A percentile compares a stretch with the other conserved stretches of the same genome.
phyloP scores from a whole-genome alignment of 1,140 invertebrate species.

The Papilio polytes region DNA sequence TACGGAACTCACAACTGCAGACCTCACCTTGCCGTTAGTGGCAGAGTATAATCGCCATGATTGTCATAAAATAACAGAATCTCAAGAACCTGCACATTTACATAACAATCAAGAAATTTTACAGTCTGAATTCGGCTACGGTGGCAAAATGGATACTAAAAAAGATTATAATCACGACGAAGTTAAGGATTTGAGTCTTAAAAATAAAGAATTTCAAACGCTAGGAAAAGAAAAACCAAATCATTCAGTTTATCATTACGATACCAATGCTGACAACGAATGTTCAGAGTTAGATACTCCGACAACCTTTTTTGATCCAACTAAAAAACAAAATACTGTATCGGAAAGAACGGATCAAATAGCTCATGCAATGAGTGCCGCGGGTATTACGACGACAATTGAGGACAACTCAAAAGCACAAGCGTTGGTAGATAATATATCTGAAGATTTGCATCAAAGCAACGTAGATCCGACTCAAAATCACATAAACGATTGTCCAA shows the following conservation, averaged over 20 bases:
- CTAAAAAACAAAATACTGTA: constrained; percentile 56
- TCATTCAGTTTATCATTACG: constrained; percentile 62
- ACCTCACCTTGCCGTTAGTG: constrained; percentile 66
- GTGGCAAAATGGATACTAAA: constrained; percentile 62
- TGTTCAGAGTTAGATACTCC: constrained; percentile 41
- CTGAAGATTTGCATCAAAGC: constrained; percentile 65
- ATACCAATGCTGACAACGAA: constrained; percentile 49
- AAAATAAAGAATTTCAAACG: constrained; percentile 51
- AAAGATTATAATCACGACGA: constrained; percentile 62
- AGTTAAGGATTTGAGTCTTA: constrained; percentile 47
- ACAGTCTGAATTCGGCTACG: constrained; percentile 63
- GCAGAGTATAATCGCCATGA: constrained; percentile 63
- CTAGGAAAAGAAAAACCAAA: constrained; percentile 53
- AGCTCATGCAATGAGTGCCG: constrained; percentile 76
- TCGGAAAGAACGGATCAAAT: constrained; percentile 75
- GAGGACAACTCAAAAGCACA: constrained; percentile 63
- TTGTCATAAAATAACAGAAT: constrained; percentile 48
- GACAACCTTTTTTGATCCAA: constrained; percentile 48
- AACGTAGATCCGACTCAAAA: constrained; percentile 50
- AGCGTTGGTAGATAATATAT: constrained; percentile 67
- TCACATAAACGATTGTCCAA: constrained; percentile 65
- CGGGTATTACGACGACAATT: constrained; percentile 67
- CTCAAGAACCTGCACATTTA: constrained; percentile 54
- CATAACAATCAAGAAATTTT: constrained; percentile 58
- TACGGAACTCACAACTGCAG: constrained; percentile 77